phyloP scores from a whole-genome alignment of 1,140 invertebrate species.

The Trypoxylus dichotomus region DNA sequence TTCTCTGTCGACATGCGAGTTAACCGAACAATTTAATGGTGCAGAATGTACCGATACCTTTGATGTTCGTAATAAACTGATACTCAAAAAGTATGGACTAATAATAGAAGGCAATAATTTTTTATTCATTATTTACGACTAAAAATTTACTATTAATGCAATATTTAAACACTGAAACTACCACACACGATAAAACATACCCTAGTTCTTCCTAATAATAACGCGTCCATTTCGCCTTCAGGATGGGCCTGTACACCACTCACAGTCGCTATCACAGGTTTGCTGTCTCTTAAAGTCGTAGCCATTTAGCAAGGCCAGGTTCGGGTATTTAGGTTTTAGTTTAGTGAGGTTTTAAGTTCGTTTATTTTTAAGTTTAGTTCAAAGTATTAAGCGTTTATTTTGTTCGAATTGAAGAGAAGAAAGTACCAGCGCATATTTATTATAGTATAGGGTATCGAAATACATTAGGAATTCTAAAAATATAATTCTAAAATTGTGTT shows the following conservation, averaged over 20 bases:
- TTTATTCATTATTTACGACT: too few species aligned
- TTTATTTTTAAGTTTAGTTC: background rate
- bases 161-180: background rate
- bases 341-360: background rate
- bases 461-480: background rate
- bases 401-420: background rate
- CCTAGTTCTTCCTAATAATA: slow-evolving; percentile 71
- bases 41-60: too few species aligned
- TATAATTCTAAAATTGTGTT: background rate
- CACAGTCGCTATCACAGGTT: slow-evolving; percentile 53
- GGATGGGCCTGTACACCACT: slow-evolving; percentile 55
- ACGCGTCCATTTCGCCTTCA: slow-evolving; percentile 74
- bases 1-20: too few species aligned
- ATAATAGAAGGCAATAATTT: too few species aligned
- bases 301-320: slow-evolving; percentile 43
- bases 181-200: slow-evolving; percentile 58
- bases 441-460: background rate
- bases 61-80: too few species aligned
- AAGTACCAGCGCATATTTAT: background rate
- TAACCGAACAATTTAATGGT: too few species aligned
- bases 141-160: background rate
- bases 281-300: slow-evolving; percentile 46
- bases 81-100: too few species aligned
- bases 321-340: background rate
- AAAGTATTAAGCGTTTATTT: background rate